phyloP scores from a whole-genome alignment of 2,113 vertebrate genomes.

The Ochotona curzoniae region DNA sequence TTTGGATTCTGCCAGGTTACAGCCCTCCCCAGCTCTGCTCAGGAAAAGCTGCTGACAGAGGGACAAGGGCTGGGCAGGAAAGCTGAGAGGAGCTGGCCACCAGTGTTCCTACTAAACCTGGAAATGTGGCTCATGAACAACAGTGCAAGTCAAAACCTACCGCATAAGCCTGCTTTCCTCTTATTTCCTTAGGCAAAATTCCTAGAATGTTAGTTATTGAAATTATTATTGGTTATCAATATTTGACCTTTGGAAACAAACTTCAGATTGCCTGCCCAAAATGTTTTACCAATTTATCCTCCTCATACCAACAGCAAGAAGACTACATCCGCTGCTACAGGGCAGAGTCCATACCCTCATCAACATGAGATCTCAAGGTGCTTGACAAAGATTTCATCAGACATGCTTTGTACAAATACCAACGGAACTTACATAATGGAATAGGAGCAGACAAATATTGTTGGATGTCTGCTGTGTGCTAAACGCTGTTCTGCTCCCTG shows the following conservation, averaged over 20 bases:
- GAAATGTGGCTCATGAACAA: not conserved
- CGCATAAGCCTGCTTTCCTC: not conserved
- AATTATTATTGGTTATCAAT: slow-evolving; percentile 32
- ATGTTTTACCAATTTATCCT: not conserved
- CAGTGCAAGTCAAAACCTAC: not conserved
- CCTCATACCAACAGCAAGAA: not conserved
- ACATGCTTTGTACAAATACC: not conserved
- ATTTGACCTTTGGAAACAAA: slow-evolving; percentile 44
- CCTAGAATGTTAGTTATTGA: slow-evolving; percentile 10
- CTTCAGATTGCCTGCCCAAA: not conserved
- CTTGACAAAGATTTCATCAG: slow-evolving; percentile 32
- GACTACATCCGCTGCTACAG: not conserved
- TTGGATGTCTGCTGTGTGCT: not conserved
- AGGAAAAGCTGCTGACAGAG: not conserved
- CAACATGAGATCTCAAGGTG: not conserved
- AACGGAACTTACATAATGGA: not conserved
- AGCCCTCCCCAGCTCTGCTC: not conserved
- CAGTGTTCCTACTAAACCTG: not conserved
- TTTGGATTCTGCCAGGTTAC: not conserved
- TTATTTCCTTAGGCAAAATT: not conserved
- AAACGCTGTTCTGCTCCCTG: not conserved
- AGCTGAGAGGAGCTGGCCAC: not conserved
- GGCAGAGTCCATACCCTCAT: not conserved
- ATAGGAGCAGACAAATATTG: not conserved
- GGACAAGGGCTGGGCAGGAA: not conserved